Base-by-base conservation (phyloP, 2,888 invertebrate species). In the Agriopis aurantiaria region DNA sequence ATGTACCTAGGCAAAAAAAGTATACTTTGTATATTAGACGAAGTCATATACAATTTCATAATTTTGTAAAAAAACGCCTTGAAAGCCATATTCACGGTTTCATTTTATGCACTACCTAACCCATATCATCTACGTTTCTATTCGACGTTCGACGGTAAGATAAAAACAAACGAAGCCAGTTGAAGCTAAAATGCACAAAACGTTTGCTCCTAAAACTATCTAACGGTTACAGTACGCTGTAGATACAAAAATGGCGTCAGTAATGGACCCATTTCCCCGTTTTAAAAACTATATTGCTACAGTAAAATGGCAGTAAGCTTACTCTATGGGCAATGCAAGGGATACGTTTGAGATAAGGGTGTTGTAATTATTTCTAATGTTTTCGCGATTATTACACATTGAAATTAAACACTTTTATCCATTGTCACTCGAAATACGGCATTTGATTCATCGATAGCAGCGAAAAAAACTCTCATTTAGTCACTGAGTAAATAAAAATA, bases 181-280 rank as follows among this genome's bases (percentile, higher is more conserved):
- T 51, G 75, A 77, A 78, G 78, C 76, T 78, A 75, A 76, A 49
- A 68, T 71, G 65, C 51, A 67, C 55, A 61, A 61, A 67, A 61
- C 60, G 41, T 49, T 61, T 14, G 56, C 56, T 61, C 51, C 43
- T 59, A 60, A 65, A 66, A 60, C 66, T 66, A 53, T 53, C 52
- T 62, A 62, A 17, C 65, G n/a, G 57, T 57, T 57, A 33, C 62
- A 14, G 62, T 53, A 53, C 53, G 56, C 51, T 55, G 67, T 61
- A 61, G 61, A 43, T 67, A 67, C 40, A 52, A 48, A 60, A 61
- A 61, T 33, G 55, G 61, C 53, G 59, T 43, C 17, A 33, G 65
- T 59, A 46, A 65, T 58, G 58, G 61, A 61, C 51, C 14, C 51
- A 51, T 49, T 64, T 64, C 51, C 51, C 14, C 51, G 41, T 49